Conservation (phyloP, 1,140 invertebrate species). For the Anoplophora glabripennis region DNA sequence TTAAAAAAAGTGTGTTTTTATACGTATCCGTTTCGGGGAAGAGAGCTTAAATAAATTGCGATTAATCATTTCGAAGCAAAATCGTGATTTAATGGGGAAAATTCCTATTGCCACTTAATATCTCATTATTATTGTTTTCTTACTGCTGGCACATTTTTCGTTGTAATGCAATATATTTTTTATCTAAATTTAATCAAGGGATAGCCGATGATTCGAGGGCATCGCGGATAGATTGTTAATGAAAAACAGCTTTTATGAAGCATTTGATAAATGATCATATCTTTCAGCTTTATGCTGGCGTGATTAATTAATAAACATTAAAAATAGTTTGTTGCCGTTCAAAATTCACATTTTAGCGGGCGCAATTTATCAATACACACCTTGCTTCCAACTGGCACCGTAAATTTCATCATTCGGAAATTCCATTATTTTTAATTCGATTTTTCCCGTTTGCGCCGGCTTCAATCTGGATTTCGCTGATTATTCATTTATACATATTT, state of each 20-base stretch:
- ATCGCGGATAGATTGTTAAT: constrained; percentile 19
- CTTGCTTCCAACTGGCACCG: no score
- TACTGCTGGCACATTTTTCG: background rate
- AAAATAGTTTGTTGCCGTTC: constrained; percentile 28
- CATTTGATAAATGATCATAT: constrained; percentile 32
- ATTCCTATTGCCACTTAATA: constrained; percentile 8
- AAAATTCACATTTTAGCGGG: no score
- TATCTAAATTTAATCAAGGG: constrained; percentile 19
- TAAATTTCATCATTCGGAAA: no score
- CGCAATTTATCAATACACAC: no score
- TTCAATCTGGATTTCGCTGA: no score
- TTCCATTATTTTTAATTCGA: no score
- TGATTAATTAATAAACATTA: constrained; percentile 34
- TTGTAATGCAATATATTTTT: constrained; percentile 5
- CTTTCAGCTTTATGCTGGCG: constrained; percentile 23
- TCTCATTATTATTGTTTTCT: constrained; percentile 10
- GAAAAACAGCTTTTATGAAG: constrained; percentile 34
- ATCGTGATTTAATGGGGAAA: background rate
- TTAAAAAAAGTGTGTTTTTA: no score
- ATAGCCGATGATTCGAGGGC: constrained; percentile 7
- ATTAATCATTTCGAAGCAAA: no score
- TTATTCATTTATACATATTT: no score
- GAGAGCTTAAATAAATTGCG: no score
- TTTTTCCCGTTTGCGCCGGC: no score
- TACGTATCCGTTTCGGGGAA: no score